Base-by-base conservation (phyloP, 2,797 vertebrate genomes). In the Cheirogaleus major region DNA sequence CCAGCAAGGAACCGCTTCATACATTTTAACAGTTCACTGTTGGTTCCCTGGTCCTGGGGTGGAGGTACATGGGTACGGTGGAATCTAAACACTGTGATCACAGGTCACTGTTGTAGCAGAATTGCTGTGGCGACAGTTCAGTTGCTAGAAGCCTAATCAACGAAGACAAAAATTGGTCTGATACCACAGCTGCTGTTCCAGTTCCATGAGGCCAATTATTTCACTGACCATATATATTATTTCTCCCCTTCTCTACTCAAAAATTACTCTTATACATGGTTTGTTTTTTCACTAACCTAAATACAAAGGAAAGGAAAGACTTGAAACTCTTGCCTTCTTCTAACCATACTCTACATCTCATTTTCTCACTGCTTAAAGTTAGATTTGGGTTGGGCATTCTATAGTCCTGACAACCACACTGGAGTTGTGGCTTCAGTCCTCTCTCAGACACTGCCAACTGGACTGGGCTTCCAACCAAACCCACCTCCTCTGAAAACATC, bases 1-100 rank as follows among this genome's bases (percentile, higher is more conserved):
- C 85, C 86, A 82, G 97, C 25, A 75, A 95, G 95, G 82, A 25
- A 57, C 1, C 0, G 17, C 91, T 61, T 97, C 96, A 88, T 92
- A 78, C 96, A 97, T 96, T 97, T 97, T 96, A 98, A 98, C 57
- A 3, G 89, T 91, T 96, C 93, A 6, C 96, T 55, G 75, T 59
- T 57, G 90, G 97, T 61, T 92, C 89, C 85, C 79, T 80, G 65
- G 88, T 87, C 94, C 94, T 95, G 94, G 93, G 95, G 93, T 94
- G 83, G 95, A 76, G 78, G 94, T 55, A 59, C 80, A 38, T 14
- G 76, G 83, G 83, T 57, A 69, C 10, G 85, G 89, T 5, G 79
- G 89, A 94, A 97, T 95, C 96, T 98, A 98, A 98, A 98, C 94
- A 97, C 95, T 96, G 89, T 98, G 88, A 98, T 98, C 95, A 97